Conservation (phyloP, 2,888 invertebrate species). For the Drosophila mulleri region DNA sequence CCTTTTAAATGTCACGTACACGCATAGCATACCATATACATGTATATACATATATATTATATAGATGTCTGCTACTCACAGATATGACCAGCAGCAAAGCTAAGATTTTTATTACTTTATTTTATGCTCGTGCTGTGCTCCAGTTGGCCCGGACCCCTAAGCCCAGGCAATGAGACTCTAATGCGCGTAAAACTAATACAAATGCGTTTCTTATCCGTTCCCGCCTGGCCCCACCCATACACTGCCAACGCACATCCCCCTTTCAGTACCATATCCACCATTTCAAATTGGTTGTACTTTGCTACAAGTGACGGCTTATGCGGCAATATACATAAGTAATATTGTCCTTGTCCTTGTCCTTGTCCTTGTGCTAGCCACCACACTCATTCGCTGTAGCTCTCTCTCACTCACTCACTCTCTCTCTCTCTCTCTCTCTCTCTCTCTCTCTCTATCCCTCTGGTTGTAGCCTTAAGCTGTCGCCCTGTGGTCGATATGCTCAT, state of each 20-base stretch:
- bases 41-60: slow-evolving; percentile 41
- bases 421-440: neutral
- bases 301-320: slow-evolving; percentile 79
- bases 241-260: neutral
- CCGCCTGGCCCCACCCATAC: neutral
- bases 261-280: slow-evolving; percentile 21
- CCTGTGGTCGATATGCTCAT: slow-evolving; percentile 39
- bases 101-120: slow-evolving; percentile 80
- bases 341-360: slow-evolving; percentile 64
- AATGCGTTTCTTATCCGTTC: slow-evolving; percentile 77
- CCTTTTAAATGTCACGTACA: slow-evolving; percentile 76
- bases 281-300: slow-evolving; percentile 77
- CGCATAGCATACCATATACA: slow-evolving; percentile 9
- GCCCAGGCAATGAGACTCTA: slow-evolving; percentile 78
- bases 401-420: neutral
- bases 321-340: slow-evolving; percentile 78
- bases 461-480: slow-evolving; percentile 23
- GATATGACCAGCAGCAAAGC: slow-evolving; percentile 67
- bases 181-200: slow-evolving; percentile 80
- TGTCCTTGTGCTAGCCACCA: slow-evolving; percentile 8
- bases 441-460: slow-evolving; percentile 5
- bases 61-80: slow-evolving; percentile 69
- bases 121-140: slow-evolving; percentile 67
- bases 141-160: slow-evolving; percentile 57
- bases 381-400: too few relatives aligned